A percentile compares a stretch with the other conserved stretches of the same genome.
These are phyloP conservation scores for Tonatia bakeri DNA, from an alignment of 2,113 vertebrate species.

Conservation along the genomic window DNA sequence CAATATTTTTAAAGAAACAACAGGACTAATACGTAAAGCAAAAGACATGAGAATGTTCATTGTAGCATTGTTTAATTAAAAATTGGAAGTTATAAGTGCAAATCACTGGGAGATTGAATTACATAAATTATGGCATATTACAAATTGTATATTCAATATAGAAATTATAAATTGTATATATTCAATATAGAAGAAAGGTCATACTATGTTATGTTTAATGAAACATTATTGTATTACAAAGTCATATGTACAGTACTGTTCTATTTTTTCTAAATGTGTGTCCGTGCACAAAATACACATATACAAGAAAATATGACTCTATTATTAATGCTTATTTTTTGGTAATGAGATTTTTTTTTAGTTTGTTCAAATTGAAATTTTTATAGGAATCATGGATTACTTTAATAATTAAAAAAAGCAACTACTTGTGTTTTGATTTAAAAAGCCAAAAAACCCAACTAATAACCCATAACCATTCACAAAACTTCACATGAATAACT, in stretches of 20 bases:
- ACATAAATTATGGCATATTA: not conserved
- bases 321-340: not conserved
- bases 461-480: not conserved
- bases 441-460: not conserved
- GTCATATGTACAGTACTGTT: not conserved
- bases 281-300: not conserved
- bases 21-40: not conserved
- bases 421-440: constrained; percentile 1
- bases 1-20: not conserved
- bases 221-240: not conserved
- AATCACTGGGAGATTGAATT: not conserved
- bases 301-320: not conserved
- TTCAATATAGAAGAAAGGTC: not conserved
- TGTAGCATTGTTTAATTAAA: constrained; percentile 28
- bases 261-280: not conserved
- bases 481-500: not conserved
- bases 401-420: not conserved
- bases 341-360: not conserved
- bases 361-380: not conserved
- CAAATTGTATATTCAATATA: not conserved
- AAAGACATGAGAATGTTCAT: not conserved
- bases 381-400: not conserved
- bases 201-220: not conserved
- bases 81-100: not conserved
- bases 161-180: not conserved